These are phyloP conservation scores for Macaca mulatta DNA, from an alignment of 2,113 vertebrate species.

Conservation along the genomic window DNA sequence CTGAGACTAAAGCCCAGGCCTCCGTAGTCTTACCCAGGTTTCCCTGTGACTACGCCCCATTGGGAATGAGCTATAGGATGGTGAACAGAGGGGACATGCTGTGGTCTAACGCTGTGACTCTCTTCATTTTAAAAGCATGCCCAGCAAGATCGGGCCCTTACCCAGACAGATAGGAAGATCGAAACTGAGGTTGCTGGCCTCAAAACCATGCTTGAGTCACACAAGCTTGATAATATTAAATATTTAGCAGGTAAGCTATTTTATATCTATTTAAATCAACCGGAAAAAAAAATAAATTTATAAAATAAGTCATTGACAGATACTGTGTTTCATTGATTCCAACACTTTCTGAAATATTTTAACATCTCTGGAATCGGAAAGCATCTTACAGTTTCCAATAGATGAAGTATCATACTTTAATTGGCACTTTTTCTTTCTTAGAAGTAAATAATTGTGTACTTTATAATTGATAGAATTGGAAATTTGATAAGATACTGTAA, in stretches of 20 bases:
- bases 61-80: neutral
- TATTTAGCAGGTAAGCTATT: slow-evolving; percentile 93
- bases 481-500: neutral
- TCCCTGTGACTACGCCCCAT: accelerated
- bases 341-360: neutral
- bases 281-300: neutral
- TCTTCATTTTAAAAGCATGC: slow-evolving; percentile 86
- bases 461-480: neutral
- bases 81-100: accelerated
- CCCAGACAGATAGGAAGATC: slow-evolving; percentile 94
- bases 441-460: neutral
- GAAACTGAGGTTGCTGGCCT: slow-evolving; percentile 97
- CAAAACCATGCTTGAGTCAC: slow-evolving; percentile 96
- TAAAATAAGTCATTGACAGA: neutral
- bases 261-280: neutral
- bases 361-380: neutral
- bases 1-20: too few relatives aligned
- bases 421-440: neutral
- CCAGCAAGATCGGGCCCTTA: slow-evolving; percentile 92
- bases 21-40: neutral
- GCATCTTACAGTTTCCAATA: accelerated
- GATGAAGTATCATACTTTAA: neutral
- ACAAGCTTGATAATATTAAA: slow-evolving; percentile 98
- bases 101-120: neutral
- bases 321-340: neutral